phyloP scores from a whole-genome alignment of 2,113 vertebrate genomes.

The Camarhynchus parvulus region DNA sequence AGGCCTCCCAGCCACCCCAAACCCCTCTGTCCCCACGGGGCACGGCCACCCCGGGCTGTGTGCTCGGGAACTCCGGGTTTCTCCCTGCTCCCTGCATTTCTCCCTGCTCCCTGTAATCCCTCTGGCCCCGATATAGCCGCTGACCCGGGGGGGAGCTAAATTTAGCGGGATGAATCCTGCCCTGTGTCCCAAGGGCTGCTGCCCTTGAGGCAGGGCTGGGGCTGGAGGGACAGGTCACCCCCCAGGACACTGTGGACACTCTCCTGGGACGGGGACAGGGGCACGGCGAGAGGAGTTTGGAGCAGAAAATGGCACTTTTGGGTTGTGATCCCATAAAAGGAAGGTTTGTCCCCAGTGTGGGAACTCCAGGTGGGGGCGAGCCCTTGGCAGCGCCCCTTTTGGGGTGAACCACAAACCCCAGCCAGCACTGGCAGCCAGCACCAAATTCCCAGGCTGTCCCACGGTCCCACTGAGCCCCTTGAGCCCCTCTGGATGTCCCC shows the following conservation, averaged over 20 bases:
- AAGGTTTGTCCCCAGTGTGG: too few relatives aligned
- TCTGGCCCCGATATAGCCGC: neutral
- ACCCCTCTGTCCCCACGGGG: neutral
- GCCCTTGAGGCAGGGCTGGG: neutral
- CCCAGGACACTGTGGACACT: neutral
- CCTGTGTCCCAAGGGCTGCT: neutral
- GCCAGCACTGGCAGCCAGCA: too few relatives aligned
- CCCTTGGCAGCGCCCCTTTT: too few relatives aligned
- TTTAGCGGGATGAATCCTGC: conserved; percentile 28
- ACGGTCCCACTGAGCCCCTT: too few relatives aligned
- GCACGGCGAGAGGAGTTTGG: rapidly evolving
- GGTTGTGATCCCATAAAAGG: neutral
- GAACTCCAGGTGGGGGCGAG: too few relatives aligned
- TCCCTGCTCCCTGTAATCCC: neutral
- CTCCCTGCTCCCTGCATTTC: neutral
- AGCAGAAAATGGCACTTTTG: rapidly evolving
- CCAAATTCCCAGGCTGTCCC: too few relatives aligned
- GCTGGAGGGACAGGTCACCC: neutral
- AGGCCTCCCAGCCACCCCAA: neutral
- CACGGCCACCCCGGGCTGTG: neutral
- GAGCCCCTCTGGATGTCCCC: too few relatives aligned
- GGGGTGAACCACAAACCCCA: too few relatives aligned
- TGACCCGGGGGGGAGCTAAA: neutral
- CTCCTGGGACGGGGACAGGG: neutral
- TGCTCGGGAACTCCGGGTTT: neutral